phyloP scores from a whole-genome alignment of 2,888 invertebrate genomes.

The Agonopterix arenella region DNA sequence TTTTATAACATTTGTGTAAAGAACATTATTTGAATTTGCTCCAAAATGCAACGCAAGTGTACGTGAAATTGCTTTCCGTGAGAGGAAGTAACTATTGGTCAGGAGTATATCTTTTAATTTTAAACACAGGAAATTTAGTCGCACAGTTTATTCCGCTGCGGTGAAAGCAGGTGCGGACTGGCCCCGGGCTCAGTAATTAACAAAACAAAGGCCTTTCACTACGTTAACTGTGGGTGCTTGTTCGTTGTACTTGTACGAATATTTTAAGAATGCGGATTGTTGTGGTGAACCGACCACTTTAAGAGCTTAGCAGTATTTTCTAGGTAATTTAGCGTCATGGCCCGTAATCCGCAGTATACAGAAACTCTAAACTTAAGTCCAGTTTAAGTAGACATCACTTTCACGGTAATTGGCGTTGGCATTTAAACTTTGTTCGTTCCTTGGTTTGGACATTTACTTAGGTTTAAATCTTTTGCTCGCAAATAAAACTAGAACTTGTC shows the following conservation, averaged over 20 bases:
- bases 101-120: conserved; percentile 53
- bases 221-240: conserved; percentile 18
- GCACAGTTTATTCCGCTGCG: conserved; percentile 52
- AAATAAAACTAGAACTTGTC: too few species aligned
- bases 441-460: too few species aligned
- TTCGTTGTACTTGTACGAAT: conserved; percentile 31
- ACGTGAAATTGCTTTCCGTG: conserved; percentile 8
- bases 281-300: conserved; percentile 24
- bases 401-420: too few species aligned
- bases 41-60: background rate
- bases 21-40: background rate
- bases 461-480: too few species aligned
- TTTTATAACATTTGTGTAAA: too few species aligned
- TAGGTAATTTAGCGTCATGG: conserved; percentile 6
- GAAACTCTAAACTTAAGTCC: conserved; percentile 6
- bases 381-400: conserved; percentile 1
- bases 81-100: conserved; percentile 33
- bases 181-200: conserved; percentile 57
- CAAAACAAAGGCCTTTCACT: conserved; percentile 62
- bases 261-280: conserved; percentile 30
- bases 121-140: conserved; percentile 53
- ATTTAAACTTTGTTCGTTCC: too few species aligned
- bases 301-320: conserved; percentile 19
- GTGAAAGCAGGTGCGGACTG: conserved; percentile 55
- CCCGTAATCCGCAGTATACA: conserved; percentile 6